Evolutionary conservation across 2,113 vertebrate species (phyloP).

Genomic region (Bubo blakistoni): DNA sequence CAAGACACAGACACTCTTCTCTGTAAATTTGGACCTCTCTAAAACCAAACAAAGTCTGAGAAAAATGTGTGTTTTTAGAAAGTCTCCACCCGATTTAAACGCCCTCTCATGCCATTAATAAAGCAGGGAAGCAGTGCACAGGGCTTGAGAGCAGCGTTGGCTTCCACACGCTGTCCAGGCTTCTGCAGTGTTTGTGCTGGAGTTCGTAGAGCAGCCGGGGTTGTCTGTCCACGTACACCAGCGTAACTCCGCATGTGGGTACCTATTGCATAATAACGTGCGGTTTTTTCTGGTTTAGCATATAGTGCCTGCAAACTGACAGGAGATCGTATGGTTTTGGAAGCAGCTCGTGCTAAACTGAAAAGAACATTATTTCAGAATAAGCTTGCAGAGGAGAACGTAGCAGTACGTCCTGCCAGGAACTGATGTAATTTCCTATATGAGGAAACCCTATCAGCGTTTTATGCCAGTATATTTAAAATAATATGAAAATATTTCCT

Average conservation of each 20-base stretch:
- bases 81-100: rapidly evolving
- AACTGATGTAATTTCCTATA: neutral
- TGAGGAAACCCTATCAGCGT: neutral
- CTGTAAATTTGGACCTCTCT: rapidly evolving
- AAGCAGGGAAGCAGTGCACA: rapidly evolving
- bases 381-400: rapidly evolving
- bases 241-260: rapidly evolving
- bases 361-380: neutral
- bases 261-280: neutral
- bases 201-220: neutral
- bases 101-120: rapidly evolving
- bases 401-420: neutral
- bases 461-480: neutral
- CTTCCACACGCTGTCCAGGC: rapidly evolving
- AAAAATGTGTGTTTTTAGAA: rapidly evolving
- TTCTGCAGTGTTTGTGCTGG: rapidly evolving
- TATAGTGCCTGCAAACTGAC: rapidly evolving
- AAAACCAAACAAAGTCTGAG: rapidly evolving
- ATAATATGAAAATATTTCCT: neutral
- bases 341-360: neutral
- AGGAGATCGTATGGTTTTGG: rapidly evolving
- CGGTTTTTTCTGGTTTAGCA: rapidly evolving
- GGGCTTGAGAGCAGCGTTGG: rapidly evolving
- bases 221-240: rapidly evolving
- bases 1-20: rapidly evolving